Percentiles rank a stretch among this genome's conserved stretches.
Conservation (phyloP, 2,797 vertebrate genomes). For the Clarias pachynema region DNA sequence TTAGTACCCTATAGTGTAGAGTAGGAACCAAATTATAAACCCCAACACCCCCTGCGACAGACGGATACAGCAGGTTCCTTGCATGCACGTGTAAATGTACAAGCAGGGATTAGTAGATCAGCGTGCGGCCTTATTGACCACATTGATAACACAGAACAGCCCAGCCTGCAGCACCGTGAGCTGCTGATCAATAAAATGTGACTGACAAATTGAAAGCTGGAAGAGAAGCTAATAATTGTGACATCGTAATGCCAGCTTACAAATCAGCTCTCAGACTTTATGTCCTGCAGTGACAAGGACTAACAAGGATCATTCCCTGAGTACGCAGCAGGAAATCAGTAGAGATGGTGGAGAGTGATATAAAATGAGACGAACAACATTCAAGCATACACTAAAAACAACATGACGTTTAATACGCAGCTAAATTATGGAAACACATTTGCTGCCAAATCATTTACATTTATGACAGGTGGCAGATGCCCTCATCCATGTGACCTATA, state of each 20-base stretch:
- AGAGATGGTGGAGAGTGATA: not conserved
- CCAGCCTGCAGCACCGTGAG: slow-evolving; percentile 10
- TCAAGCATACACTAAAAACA: not conserved
- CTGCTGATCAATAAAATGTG: slow-evolving; percentile 48
- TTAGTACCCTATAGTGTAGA: too few species aligned
- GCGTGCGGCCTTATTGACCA: slow-evolving; percentile 29
- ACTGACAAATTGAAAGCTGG: slow-evolving; percentile 46
- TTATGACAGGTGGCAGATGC: too few species aligned
- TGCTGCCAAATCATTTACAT: not conserved
- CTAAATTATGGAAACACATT: not conserved
- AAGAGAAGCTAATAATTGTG: slow-evolving; percentile 52
- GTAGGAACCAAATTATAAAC: not conserved
- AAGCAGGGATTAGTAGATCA: slow-evolving; percentile 13
- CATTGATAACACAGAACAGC: slow-evolving; percentile 27
- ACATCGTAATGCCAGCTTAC: slow-evolving; percentile 12
- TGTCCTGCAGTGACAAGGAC: not conserved
- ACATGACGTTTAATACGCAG: not conserved
- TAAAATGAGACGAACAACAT: too few species aligned
- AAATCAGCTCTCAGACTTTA: not conserved
- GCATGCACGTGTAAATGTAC: not conserved
- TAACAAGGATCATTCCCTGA: not conserved
- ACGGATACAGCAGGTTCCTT: not conserved
- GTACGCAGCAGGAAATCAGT: not conserved
- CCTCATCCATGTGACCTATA: too few species aligned
- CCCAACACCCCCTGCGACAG: not conserved